These are phyloP conservation scores for Ceramica pisi DNA, from an alignment of 2,888 invertebrate species.

Conservation along the genomic window DNA sequence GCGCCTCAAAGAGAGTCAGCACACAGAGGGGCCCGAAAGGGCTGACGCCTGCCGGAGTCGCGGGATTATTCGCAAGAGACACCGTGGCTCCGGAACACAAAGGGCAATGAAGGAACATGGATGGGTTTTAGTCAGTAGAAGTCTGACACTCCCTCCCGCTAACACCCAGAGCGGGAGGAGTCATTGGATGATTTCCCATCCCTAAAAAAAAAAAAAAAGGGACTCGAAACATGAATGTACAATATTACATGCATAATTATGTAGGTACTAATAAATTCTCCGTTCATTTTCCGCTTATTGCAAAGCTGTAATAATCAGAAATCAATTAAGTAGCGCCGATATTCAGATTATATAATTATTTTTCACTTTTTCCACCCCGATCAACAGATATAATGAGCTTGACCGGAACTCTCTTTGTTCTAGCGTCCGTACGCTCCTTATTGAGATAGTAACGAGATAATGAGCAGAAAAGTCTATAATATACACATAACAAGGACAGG, in stretches of 20 bases:
- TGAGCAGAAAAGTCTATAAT: background rate
- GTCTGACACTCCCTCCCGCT: too few species aligned
- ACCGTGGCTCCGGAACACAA: too few species aligned
- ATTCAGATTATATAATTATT: conserved; percentile 35
- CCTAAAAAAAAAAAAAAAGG: too few species aligned
- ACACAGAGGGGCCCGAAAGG: too few species aligned
- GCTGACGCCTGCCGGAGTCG: too few species aligned
- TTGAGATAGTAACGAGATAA: conserved; percentile 19
- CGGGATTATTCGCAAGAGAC: too few species aligned
- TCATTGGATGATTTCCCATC: too few species aligned
- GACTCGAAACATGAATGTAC: background rate
- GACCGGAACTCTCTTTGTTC: conserved; percentile 50
- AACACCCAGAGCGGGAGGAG: too few species aligned
- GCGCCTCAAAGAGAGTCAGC: too few species aligned
- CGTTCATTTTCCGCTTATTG: conserved; percentile 27
- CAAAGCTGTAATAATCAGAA: conserved; percentile 34
- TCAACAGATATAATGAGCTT: conserved; percentile 48
- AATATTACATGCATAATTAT: background rate
- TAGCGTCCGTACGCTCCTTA: conserved; percentile 7
- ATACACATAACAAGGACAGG: too few species aligned
- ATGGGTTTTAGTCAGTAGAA: too few species aligned
- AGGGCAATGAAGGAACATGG: too few species aligned
- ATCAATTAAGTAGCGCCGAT: conserved; percentile 40
- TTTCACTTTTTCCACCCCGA: conserved; percentile 40
- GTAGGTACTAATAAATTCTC: conserved; percentile 9